Evolutionary conservation across 1,140 invertebrate species (phyloP).

Genomic region (Drosophila ironensis): DNA sequence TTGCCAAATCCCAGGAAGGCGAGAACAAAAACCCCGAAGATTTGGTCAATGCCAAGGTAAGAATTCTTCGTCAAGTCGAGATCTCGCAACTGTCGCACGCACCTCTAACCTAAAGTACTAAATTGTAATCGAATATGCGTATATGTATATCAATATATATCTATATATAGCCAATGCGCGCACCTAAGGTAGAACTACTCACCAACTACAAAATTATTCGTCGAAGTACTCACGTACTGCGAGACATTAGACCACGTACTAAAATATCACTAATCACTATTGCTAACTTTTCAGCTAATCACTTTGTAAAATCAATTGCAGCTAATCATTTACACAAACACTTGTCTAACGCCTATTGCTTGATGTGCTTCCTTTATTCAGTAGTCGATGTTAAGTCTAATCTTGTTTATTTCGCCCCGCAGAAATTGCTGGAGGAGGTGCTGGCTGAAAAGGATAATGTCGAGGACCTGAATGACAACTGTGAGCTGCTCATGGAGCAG

Average conservation of each 20-base stretch:
- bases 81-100: slow-evolving; percentile 60
- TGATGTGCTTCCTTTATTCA: slow-evolving; percentile 40
- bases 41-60: slow-evolving; percentile 88
- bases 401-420: slow-evolving; percentile 20
- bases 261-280: slow-evolving; percentile 50
- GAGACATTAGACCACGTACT: slow-evolving; percentile 51
- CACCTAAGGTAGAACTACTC: slow-evolving; percentile 44
- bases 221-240: slow-evolving; percentile 17
- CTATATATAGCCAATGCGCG: slow-evolving; percentile 17
- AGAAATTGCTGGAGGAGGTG: slow-evolving; percentile 89
- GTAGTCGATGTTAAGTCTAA: slow-evolving; percentile 7
- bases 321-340: slow-evolving; percentile 67
- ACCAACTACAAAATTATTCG: slow-evolving; percentile 34
- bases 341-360: slow-evolving; percentile 49
- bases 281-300: slow-evolving; percentile 70
- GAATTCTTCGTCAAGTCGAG: slow-evolving; percentile 52
- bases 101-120: slow-evolving; percentile 58
- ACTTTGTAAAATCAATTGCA: slow-evolving; percentile 49
- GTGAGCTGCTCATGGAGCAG: slow-evolving; percentile 92
- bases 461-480: slow-evolving; percentile 93
- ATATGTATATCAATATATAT: slow-evolving; percentile 10
- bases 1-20: slow-evolving; percentile 86
- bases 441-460: slow-evolving; percentile 88
- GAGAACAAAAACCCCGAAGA: slow-evolving; percentile 92
- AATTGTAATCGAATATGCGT: slow-evolving; percentile 44